Conservation (phyloP, 2,888 invertebrate genomes). For the Mythimna ferrago region DNA sequence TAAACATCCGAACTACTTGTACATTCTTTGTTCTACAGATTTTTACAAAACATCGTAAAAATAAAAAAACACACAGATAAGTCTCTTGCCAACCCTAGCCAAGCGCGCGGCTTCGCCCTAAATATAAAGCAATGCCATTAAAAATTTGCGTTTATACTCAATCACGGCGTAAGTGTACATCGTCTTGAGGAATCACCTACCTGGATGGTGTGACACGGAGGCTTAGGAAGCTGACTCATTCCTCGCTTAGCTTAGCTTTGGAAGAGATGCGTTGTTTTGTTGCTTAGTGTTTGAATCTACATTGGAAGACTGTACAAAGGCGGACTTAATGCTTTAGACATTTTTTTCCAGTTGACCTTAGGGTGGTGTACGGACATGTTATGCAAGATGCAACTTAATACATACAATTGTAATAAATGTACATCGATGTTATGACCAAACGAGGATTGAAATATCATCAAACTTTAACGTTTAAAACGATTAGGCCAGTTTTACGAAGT, state of each 20-base stretch:
- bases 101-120: constrained; percentile 14
- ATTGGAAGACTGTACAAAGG: neutral
- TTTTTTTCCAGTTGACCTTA: too few species aligned
- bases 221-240: constrained; percentile 14
- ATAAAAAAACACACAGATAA: neutral
- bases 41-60: neutral
- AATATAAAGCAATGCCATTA: constrained; percentile 55
- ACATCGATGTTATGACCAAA: too few species aligned
- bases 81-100: constrained; percentile 25
- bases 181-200: constrained; percentile 23
- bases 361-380: too few species aligned
- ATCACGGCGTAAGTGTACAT: constrained; percentile 46
- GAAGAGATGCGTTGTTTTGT: neutral
- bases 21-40: too few species aligned
- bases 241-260: constrained; percentile 25
- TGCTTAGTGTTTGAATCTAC: too few species aligned
- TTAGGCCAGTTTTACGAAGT: too few species aligned
- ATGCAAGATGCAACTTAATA: too few species aligned
- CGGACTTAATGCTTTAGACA: too few species aligned
- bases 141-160: constrained; percentile 58
- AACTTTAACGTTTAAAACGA: too few species aligned
- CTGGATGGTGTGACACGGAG: constrained; percentile 12
- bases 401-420: too few species aligned
- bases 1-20: too few species aligned
- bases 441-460: too few species aligned